Evolutionary conservation across 2,797 vertebrate species (phyloP).

Genomic region (Eupleurogrammus muticus): DNA sequence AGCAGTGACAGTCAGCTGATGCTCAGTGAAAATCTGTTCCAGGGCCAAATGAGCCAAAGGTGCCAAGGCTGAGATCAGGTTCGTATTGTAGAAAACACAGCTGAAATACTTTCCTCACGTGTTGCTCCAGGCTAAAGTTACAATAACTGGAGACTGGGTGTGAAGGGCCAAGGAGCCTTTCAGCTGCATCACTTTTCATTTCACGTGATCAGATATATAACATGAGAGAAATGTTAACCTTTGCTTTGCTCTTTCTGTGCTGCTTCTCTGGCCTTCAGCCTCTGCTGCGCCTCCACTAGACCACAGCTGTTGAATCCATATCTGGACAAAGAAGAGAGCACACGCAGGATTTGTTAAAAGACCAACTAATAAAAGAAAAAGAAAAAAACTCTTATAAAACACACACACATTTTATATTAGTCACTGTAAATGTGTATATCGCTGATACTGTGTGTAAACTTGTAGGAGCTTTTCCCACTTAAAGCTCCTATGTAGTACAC

Average conservation of each 20-base stretch:
- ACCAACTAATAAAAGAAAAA: not conserved
- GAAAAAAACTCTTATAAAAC: not conserved
- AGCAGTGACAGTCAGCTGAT: no score
- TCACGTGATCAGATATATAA: not conserved
- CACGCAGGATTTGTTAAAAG: not conserved
- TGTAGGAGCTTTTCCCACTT: no score
- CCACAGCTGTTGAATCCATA: slow-evolving; percentile 98
- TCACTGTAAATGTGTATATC: not conserved
- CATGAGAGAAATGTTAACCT: slow-evolving; percentile 80
- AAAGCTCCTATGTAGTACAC: no score
- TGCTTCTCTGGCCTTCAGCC: slow-evolving; percentile 84
- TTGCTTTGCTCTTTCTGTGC: slow-evolving; percentile 83
- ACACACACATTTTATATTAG: not conserved
- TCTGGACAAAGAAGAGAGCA: slow-evolving; percentile 69
- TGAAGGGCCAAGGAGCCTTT: not conserved
- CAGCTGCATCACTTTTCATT: not conserved
- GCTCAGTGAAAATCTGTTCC: no score
- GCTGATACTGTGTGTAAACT: not conserved
- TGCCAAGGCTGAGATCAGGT: no score
- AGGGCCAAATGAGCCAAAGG: no score
- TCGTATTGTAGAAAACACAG: no score
- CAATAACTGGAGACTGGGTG: no score
- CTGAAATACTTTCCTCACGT: no score
- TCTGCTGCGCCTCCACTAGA: slow-evolving; percentile 79
- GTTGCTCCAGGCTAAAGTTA: no score